These are phyloP conservation scores for Dascillus cervinus DNA, from an alignment of 2,888 invertebrate species.

Conservation along the genomic window DNA sequence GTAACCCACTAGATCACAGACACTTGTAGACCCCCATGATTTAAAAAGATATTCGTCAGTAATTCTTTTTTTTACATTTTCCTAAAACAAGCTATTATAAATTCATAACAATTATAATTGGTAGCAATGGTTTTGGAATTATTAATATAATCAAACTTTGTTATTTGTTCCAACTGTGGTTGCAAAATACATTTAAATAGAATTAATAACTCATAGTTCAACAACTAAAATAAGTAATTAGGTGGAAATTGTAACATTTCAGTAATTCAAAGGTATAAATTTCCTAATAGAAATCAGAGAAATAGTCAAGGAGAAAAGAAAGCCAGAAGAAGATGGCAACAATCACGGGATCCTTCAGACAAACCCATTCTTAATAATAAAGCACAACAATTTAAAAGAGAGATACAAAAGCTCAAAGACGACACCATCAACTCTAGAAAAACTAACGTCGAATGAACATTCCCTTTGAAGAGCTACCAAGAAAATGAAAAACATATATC, in stretches of 20 bases:
- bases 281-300: slow-evolving; percentile 1
- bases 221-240: too few species aligned
- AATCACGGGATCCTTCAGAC: slow-evolving; percentile 1
- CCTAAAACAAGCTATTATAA: too few species aligned
- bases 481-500: slow-evolving; percentile 6
- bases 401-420: slow-evolving; percentile 6
- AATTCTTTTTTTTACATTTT: too few species aligned
- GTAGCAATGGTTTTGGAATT: background rate
- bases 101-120: too few species aligned
- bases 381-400: slow-evolving; percentile 4
- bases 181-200: too few species aligned
- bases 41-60: too few species aligned
- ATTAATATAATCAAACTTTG: background rate
- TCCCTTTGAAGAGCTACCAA: slow-evolving; percentile 4
- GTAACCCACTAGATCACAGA: too few species aligned
- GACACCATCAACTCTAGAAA: slow-evolving; percentile 3
- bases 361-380: slow-evolving; percentile 5
- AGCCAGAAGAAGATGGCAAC: slow-evolving; percentile 4
- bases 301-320: slow-evolving; percentile 1
- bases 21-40: too few species aligned
- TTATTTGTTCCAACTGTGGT: too few species aligned
- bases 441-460: slow-evolving; percentile 4
- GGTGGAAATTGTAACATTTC: too few species aligned
- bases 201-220: too few species aligned
- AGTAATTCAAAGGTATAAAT: slow-evolving; percentile 5